Evolutionary conservation across 2,888 invertebrate species (phyloP).

Genomic region (Coleophora deauratella): DNA sequence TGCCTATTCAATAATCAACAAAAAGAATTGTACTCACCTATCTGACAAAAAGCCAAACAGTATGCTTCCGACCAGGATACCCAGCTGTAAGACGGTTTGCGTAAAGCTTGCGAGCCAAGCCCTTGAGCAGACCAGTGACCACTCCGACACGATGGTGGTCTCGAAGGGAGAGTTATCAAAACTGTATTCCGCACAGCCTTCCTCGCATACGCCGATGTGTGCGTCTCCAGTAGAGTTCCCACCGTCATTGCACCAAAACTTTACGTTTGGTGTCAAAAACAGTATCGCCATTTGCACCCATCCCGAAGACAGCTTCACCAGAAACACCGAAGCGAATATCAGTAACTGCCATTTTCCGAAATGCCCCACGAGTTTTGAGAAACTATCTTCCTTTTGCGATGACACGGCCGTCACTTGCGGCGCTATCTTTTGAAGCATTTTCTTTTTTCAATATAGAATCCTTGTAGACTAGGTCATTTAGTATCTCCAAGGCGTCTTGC

Average conservation of each 20-base stretch:
- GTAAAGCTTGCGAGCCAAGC: conserved; percentile 79
- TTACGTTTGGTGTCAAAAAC: conserved; percentile 79
- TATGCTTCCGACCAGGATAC: conserved; percentile 81
- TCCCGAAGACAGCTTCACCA: conserved; percentile 83
- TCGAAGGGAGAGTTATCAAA: conserved; percentile 78
- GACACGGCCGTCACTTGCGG: conserved; percentile 17
- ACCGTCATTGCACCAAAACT: conserved; percentile 58
- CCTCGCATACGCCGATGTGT: conserved; percentile 54
- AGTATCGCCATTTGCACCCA: conserved; percentile 85
- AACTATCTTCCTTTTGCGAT: conserved; percentile 38
- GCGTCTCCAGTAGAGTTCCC: conserved; percentile 29
- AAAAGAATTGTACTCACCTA: conserved; percentile 78
- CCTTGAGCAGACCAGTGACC: conserved; percentile 80
- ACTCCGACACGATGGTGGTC: conserved; percentile 82
- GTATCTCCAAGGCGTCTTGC: too few relatives aligned
- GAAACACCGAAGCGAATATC: conserved; percentile 76
- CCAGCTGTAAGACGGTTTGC: conserved; percentile 82
- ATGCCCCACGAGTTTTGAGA: conserved; percentile 48
- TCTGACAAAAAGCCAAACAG: conserved; percentile 83
- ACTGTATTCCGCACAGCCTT: conserved; percentile 66
- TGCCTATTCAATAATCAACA: too few relatives aligned
- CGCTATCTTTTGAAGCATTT: conserved; percentile 39
- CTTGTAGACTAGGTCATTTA: too few relatives aligned
- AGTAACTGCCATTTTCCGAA: conserved; percentile 82
- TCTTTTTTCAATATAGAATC: conserved; percentile 5